Base-by-base conservation (phyloP, 2,113 vertebrate species). In the Raphicerus campestris region DNA sequence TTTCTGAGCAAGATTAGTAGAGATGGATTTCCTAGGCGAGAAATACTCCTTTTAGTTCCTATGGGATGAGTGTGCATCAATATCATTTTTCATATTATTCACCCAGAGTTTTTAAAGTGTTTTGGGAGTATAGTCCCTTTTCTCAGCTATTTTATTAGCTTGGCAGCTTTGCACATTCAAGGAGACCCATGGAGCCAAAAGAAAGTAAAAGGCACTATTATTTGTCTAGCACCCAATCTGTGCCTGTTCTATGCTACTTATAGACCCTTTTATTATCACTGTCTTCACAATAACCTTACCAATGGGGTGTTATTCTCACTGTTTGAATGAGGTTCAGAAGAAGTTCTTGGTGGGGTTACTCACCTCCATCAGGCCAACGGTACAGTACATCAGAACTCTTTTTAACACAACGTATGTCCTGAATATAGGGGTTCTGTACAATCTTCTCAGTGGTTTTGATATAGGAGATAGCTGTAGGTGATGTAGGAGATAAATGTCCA, bases 1-100 rank as follows among this genome's bases (percentile, higher is more conserved):
- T 82, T 97, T 97, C 96, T 96, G 75, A 94, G 30, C 84, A 66
- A n/a, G 95, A 97, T 96, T 97, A 87, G 94, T 97, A 97, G 83
- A 81, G 90, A 39, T 56, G 89, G 66, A 30, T 87, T 98, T 98
- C 89, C 91, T 93, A 63, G 42, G 80, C 2, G 13, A 80, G 10
- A 93, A 81, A 80, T 89, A 80, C 61, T 97, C 28, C 84, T 94
- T 91, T 91, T n/a, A 75, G n/a, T 55, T 87, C 60, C 30, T 91
- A 78, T 60, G 47, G 22, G 82, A 86, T 95, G 58, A 60, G 11
- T 56, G 39, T 61, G 19, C 16, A 78, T 89, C 45, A 89, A 9
- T 82, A 20, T 75, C 60, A 61, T 42, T 93, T 94, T 91, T 92
- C 45, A 92, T 60, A 90, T 91, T 87, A 89, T 70, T 7, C 30